Evolutionary conservation across 2,888 invertebrate genomes (phyloP).

Genomic region (Scrobipalpa costella): DNA sequence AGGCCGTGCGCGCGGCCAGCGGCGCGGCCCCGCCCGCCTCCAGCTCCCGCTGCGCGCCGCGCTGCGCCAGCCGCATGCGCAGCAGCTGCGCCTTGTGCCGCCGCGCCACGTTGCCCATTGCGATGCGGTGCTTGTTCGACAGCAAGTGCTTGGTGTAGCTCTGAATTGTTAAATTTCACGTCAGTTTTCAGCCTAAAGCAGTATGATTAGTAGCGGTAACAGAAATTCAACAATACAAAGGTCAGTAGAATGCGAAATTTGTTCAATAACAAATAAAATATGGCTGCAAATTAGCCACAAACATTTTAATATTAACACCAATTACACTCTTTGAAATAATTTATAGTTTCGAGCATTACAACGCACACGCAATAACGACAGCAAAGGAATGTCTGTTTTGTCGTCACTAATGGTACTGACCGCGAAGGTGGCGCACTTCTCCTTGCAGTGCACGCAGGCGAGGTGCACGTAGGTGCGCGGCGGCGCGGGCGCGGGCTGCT

Average conservation of each 20-base stretch:
- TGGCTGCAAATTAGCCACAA: too few species aligned
- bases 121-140: constrained; percentile 85
- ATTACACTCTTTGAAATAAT: too few species aligned
- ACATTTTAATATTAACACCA: too few species aligned
- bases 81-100: constrained; percentile 87
- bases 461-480: constrained; percentile 83
- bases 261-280: too few species aligned
- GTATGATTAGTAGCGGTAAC: too few species aligned
- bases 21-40: constrained; percentile 85
- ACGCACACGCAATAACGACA: too few species aligned
- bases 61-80: constrained; percentile 89
- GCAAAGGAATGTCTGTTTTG: too few species aligned
- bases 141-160: constrained; percentile 88
- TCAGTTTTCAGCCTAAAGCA: too few species aligned
- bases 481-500: constrained; percentile 74
- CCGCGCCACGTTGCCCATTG: constrained; percentile 87
- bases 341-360: too few species aligned
- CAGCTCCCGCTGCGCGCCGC: constrained; percentile 89
- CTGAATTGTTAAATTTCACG: constrained; percentile 51
- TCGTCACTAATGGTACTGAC: constrained; percentile 71
- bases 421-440: constrained; percentile 87
- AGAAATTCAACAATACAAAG: too few species aligned
- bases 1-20: constrained; percentile 83
- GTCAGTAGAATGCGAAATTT: too few species aligned
- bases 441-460: constrained; percentile 88